Conservation (phyloP, 2,113 vertebrate species). For the Spea multiplicata region DNA sequence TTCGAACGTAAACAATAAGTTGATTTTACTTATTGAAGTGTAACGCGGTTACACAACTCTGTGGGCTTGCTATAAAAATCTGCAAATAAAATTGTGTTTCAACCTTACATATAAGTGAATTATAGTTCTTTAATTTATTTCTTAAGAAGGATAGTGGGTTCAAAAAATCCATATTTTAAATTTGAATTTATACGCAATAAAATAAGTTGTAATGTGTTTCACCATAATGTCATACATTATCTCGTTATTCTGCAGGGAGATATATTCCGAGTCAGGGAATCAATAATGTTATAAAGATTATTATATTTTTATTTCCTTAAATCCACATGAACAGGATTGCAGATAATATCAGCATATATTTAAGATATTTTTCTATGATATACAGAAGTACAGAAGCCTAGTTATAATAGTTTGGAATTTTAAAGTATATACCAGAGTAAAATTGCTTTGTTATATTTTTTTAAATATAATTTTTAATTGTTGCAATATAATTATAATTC, state of each 20-base stretch:
- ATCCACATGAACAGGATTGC: not conserved
- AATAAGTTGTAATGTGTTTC: slow-evolving; percentile 30
- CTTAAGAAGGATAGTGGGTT: slow-evolving; percentile 28
- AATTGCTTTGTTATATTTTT: no score
- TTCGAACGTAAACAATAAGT: slow-evolving; percentile 38
- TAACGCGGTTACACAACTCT: slow-evolving; percentile 1
- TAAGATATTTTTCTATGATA: not conserved
- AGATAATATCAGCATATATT: slow-evolving; percentile 17
- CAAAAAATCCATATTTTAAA: slow-evolving; percentile 26
- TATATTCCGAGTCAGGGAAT: slow-evolving; percentile 11
- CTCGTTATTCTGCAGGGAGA: not conserved
- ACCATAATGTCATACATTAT: slow-evolving; percentile 35
- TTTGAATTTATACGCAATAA: slow-evolving; percentile 36
- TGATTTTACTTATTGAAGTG: slow-evolving; percentile 34
- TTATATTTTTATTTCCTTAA: slow-evolving; percentile 13
- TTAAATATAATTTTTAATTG: no score
- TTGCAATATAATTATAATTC: no score
- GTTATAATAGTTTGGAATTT: no score
- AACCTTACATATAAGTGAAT: slow-evolving; percentile 33
- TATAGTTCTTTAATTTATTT: slow-evolving; percentile 42
- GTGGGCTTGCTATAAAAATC: slow-evolving; percentile 21
- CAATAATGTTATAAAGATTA: slow-evolving; percentile 11
- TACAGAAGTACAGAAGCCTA: no score
- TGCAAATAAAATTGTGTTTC: slow-evolving; percentile 44
- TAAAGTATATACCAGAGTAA: no score